A percentile compares a stretch with the other conserved stretches of the same genome.
Evolutionary conservation across 1,140 invertebrate species (phyloP).

Genomic region (Rhizoglyphus robini): DNA sequence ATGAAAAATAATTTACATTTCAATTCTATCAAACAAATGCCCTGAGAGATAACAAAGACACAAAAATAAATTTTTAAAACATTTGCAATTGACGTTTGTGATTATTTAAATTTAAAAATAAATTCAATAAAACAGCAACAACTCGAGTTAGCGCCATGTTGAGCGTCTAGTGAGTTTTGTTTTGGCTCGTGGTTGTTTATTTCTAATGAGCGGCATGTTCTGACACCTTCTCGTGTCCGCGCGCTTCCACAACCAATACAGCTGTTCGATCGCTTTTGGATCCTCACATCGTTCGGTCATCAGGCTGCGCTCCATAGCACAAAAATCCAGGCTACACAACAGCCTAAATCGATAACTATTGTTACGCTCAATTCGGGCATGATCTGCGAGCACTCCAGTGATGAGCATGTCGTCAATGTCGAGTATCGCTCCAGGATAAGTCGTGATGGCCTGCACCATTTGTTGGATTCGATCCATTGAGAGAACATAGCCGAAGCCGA

Average conservation of each 20-base stretch:
- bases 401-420: constrained; percentile 11
- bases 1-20: too few species aligned
- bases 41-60: too few species aligned
- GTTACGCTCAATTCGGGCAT: neutral
- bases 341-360: neutral
- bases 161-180: too few species aligned
- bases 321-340: neutral
- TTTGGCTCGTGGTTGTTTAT: too few species aligned
- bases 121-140: too few species aligned
- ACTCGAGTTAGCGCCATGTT: too few species aligned
- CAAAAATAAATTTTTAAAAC: too few species aligned
- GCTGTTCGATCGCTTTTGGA: neutral
- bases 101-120: too few species aligned
- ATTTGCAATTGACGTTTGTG: too few species aligned
- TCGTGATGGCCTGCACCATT: neutral
- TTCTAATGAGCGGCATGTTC: too few species aligned
- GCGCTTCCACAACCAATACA: neutral
- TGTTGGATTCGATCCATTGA: neutral
- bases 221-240: neutral
- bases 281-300: neutral
- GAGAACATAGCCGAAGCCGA: neutral
- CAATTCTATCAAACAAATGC: too few species aligned
- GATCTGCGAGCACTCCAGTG: neutral
- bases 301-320: neutral
- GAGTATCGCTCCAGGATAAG: neutral